Base-by-base conservation (phyloP, 2,797 vertebrate species). In the Galaxias olidus region DNA sequence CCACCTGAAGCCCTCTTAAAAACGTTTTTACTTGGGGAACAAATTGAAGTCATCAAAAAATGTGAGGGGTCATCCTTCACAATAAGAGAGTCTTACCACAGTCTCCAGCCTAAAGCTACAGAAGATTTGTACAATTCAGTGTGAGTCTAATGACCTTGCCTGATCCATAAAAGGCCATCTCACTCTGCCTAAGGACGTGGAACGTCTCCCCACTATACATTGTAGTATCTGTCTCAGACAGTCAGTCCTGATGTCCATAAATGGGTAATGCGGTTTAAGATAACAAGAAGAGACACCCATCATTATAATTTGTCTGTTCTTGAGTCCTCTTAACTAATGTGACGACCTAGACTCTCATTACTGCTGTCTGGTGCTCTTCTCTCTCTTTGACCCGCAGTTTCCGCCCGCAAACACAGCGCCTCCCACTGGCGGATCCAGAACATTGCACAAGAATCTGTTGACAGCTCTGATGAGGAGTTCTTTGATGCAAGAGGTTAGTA, bases 381-480 rank as follows among this genome's bases (percentile, higher is more conserved):
- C 53, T 49, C 62, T 73, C 60, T n/a, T n/a, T 80, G 4, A 30
- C 66, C 52, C 57, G 10, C 86, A 98, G 96, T 90, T 78, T 87
- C 90, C 41, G 79, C 85, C 0, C 80, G 90, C 71, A 93, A 88
- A 63, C 91, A 92, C 77, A 93, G 93, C 68, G 81, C 91, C 46
- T 55, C 93, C 71, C 94, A 93, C 69, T 94, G 94, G 95, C 93
- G 93, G 77, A 84, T 95, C 90, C 95, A 92, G 87, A 93, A 93
- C 19, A 91, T 95, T 66, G 92, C 94, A 40, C 92, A 93, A 7
- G 95, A 98, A 78, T 96, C 97, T 0, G 94, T 96, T 11, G 97
- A 98, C 83, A 99, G 97, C 88, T 98, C 96, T 0, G 97, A 99
- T 66, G 97, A 98, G 73, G 97, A 99, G 88, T 99, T 98, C 90